A percentile compares a stretch with the other conserved stretches of the same genome.
These are phyloP conservation scores for Esox niger DNA, from an alignment of 2,113 vertebrate species.

Conservation along the genomic window DNA sequence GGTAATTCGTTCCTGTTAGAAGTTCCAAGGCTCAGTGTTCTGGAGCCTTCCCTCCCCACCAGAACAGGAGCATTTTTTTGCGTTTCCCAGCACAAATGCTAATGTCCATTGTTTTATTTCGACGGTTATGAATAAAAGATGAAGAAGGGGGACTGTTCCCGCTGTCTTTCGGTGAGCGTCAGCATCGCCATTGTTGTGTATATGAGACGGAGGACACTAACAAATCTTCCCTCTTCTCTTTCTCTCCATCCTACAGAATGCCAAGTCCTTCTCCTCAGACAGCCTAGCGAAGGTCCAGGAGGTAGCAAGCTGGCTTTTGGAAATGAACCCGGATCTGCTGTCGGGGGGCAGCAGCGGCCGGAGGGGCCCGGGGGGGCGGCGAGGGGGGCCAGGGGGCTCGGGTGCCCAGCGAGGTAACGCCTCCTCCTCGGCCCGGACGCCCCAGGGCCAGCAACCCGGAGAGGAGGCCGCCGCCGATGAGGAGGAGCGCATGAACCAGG, in stretches of 20 bases:
- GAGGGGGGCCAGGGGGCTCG: constrained; percentile 77
- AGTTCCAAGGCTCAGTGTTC: constrained; percentile 41
- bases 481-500: constrained; percentile 87
- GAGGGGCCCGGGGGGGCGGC: constrained; percentile 83
- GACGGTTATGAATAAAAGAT: constrained; percentile 36
- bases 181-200: neutral
- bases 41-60: constrained; percentile 28
- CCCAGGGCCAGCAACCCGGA: constrained; percentile 81
- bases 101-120: constrained; percentile 52
- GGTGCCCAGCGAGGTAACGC: constrained; percentile 82
- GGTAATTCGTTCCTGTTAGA: neutral
- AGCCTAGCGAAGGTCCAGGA: constrained; percentile 99
- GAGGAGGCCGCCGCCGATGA: constrained; percentile 76
- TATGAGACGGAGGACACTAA: constrained; percentile 9
- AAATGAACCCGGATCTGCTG: constrained; percentile 99
- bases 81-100: constrained; percentile 39
- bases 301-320: constrained; percentile 99
- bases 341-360: constrained; percentile 96
- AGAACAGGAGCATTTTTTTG: constrained; percentile 1
- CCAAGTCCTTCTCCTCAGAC: constrained; percentile 96
- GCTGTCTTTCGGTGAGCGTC: constrained; percentile 6
- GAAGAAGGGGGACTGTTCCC: constrained; percentile 22
- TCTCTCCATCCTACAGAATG: constrained; percentile 78
- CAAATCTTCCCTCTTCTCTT: neutral
- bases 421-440: constrained; percentile 84